Evolutionary conservation across 2,888 invertebrate species (phyloP).

Genomic region (Parnassius orleans): DNA sequence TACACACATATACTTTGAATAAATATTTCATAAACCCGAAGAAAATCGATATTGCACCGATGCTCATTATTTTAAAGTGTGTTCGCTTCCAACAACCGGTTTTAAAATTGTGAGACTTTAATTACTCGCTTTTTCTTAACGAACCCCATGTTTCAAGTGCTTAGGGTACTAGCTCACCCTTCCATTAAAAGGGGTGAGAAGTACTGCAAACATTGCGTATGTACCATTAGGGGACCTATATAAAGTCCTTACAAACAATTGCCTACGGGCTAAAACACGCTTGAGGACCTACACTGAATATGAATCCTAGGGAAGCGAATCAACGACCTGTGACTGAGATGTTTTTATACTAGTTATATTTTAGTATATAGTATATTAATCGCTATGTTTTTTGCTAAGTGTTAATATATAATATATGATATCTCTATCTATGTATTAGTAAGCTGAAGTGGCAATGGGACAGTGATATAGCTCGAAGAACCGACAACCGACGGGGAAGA

Average conservation of each 20-base stretch:
- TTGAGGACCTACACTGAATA: constrained; percentile 7
- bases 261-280: constrained; percentile 1
- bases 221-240: constrained; percentile 8
- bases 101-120: constrained; percentile 26
- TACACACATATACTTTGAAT: too few relatives aligned
- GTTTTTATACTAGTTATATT: too few relatives aligned
- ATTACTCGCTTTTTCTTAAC: constrained; percentile 29
- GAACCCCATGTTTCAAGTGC: constrained; percentile 28
- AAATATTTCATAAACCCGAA: background rate
- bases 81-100: constrained; percentile 23
- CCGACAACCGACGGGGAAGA: too few relatives aligned
- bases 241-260: constrained; percentile 8
- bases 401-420: too few relatives aligned
- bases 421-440: too few relatives aligned
- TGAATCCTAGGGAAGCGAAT: background rate
- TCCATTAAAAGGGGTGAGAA: constrained; percentile 23
- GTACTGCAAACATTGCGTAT: constrained; percentile 13
- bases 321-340: constrained; percentile 14
- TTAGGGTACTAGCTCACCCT: constrained; percentile 20
- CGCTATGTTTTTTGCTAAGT: too few relatives aligned
- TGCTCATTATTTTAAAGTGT: constrained; percentile 30
- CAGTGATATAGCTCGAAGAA: too few relatives aligned
- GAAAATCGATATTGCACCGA: background rate
- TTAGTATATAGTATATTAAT: too few relatives aligned
- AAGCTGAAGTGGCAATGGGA: too few relatives aligned